Percentiles rank a stretch among this genome's conserved stretches.
phyloP scores from a whole-genome alignment of 2,888 invertebrate genomes.

The Synergus japonicus region DNA sequence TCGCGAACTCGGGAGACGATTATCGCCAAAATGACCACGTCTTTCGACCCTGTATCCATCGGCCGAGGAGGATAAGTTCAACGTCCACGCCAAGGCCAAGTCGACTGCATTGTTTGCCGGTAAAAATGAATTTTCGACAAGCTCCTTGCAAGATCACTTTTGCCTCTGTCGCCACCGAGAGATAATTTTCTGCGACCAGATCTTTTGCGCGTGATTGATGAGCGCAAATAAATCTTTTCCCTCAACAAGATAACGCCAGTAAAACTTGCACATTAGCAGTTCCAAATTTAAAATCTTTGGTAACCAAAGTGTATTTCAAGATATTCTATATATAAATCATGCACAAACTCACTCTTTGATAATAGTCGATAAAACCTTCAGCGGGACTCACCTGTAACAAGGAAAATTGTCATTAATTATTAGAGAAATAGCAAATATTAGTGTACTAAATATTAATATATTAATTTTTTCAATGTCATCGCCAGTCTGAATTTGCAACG shows the following conservation, averaged over 20 bases:
- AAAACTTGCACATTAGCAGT: background rate
- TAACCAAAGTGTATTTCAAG: background rate
- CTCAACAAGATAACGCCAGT: background rate
- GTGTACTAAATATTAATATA: background rate
- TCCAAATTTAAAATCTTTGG: background rate
- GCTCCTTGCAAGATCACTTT: constrained; percentile 8
- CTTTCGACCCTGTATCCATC: constrained; percentile 53
- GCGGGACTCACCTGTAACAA: constrained; percentile 19
- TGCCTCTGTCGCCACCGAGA: background rate
- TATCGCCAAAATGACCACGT: constrained; percentile 46
- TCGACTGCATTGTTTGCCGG: constrained; percentile 55
- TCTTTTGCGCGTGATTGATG: constrained; percentile 3
- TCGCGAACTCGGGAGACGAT: constrained; percentile 45
- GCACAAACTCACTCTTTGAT: constrained; percentile 11
- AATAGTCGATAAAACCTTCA: constrained; percentile 6
- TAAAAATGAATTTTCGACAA: constrained; percentile 53
- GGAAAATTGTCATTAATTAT: background rate
- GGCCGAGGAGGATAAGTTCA: constrained; percentile 60
- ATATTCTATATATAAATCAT: background rate
- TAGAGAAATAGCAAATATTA: background rate
- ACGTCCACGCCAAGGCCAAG: constrained; percentile 67
- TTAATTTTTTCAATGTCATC: background rate
- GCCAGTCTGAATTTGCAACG: background rate
- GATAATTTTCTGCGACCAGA: constrained; percentile 4
- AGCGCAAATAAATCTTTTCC: background rate